Conservation (phyloP, 2,797 vertebrate genomes). For the Meda fulgida region DNA sequence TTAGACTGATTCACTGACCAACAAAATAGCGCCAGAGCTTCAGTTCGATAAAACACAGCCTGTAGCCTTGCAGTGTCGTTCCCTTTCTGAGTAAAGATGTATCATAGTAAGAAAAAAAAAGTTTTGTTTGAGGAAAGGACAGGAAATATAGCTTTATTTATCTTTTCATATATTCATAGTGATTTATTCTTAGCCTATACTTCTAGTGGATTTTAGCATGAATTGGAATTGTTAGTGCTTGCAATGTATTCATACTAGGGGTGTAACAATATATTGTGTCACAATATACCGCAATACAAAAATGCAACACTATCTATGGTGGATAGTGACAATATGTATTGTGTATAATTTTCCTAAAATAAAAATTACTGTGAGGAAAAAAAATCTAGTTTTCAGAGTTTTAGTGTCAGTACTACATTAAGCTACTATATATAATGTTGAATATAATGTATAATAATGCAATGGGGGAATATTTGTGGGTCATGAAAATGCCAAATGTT, state of each 20-base stretch:
- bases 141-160: background rate
- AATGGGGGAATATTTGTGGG: too few relatives aligned
- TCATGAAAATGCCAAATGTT: too few relatives aligned
- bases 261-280: too few relatives aligned
- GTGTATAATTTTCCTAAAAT: too few relatives aligned
- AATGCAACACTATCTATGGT: too few relatives aligned
- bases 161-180: background rate
- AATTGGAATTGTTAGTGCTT: background rate
- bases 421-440: too few relatives aligned
- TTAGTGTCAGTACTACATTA: too few relatives aligned
- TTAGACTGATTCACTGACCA: slow-evolving; percentile 61
- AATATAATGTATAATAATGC: too few relatives aligned
- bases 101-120: background rate
- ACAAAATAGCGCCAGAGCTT: slow-evolving; percentile 37
- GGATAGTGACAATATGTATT: too few relatives aligned
- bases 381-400: too few relatives aligned
- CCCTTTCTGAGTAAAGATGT: background rate
- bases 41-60: slow-evolving; percentile 31
- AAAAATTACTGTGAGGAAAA: too few relatives aligned
- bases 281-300: too few relatives aligned
- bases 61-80: background rate
- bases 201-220: background rate
- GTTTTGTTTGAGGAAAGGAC: background rate
- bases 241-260: background rate
- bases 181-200: background rate